Percentiles rank a stretch among this genome's conserved stretches.
phyloP scores from a whole-genome alignment of 2,113 vertebrate genomes.

The Megaceryle maxima region DNA sequence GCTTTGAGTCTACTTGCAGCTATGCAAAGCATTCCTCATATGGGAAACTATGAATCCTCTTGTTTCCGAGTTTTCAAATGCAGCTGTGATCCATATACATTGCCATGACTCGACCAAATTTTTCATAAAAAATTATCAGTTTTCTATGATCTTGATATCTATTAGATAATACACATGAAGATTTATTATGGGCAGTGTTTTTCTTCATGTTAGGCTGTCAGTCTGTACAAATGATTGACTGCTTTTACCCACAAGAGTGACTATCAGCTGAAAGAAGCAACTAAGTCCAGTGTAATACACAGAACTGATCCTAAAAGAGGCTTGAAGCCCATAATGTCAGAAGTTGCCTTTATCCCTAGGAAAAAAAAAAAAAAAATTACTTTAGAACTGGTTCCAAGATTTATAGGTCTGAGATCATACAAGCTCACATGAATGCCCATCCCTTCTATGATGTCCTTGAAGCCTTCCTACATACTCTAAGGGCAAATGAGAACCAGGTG shows the following conservation, averaged over 20 bases:
- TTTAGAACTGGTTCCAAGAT: not conserved
- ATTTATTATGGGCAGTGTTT: not conserved
- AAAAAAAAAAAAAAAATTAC: not conserved
- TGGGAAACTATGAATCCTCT: not conserved
- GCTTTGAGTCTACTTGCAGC: not conserved
- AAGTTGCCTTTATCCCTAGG: not conserved
- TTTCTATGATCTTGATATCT: not conserved
- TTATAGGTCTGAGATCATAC: not conserved
- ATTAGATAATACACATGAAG: not conserved
- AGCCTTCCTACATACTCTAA: not conserved
- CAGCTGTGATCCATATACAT: not conserved
- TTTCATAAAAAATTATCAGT: not conserved
- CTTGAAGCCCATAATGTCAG: not conserved
- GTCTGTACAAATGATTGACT: not conserved
- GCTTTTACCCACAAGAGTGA: not conserved
- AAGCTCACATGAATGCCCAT: not conserved
- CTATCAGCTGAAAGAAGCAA: not conserved
- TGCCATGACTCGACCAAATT: not conserved
- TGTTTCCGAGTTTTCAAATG: not conserved
- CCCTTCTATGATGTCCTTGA: not conserved
- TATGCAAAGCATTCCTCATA: fast-evolving
- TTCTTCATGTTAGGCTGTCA: not conserved
- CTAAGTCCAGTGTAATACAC: not conserved
- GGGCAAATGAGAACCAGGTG: too few species aligned
- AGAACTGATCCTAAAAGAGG: not conserved